Percentiles rank a stretch among this genome's conserved stretches.
Conservation (phyloP, 2,797 vertebrate species). For the Sebastes iracundus region DNA sequence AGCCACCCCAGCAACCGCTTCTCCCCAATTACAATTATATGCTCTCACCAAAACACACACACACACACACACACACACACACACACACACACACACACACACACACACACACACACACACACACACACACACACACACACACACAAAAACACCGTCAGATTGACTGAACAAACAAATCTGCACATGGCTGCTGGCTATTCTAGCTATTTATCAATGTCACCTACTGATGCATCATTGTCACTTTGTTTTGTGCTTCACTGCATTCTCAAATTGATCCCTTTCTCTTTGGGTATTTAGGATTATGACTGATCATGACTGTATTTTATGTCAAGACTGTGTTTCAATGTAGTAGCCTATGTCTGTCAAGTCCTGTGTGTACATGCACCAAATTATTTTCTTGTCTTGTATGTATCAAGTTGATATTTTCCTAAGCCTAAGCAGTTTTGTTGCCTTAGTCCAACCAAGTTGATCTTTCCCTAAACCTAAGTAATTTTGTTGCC, state of each 20-base stretch:
- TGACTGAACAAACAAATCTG: constrained; percentile 15
- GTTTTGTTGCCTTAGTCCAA: too few species aligned
- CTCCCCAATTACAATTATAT: constrained; percentile 28
- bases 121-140: background rate
- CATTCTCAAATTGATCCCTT: background rate
- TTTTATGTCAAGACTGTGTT: background rate
- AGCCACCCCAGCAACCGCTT: constrained; percentile 8
- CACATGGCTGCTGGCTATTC: constrained; percentile 13
- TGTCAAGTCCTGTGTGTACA: background rate
- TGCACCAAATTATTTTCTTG: background rate
- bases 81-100: background rate
- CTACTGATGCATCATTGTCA: background rate
- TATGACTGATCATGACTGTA: background rate
- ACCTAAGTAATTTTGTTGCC: too few species aligned
- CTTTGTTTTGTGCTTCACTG: constrained; percentile 7
- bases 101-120: background rate
- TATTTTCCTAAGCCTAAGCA: too few species aligned
- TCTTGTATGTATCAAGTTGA: background rate
- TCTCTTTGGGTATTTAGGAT: background rate
- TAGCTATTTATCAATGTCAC: constrained; percentile 14
- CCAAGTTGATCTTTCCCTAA: too few species aligned
- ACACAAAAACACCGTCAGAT: background rate
- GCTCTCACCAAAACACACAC: background rate
- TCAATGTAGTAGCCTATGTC: background rate
- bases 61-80: background rate